Conservation (phyloP, 2,888 invertebrate genomes). For the Syrphus vitripennis region DNA sequence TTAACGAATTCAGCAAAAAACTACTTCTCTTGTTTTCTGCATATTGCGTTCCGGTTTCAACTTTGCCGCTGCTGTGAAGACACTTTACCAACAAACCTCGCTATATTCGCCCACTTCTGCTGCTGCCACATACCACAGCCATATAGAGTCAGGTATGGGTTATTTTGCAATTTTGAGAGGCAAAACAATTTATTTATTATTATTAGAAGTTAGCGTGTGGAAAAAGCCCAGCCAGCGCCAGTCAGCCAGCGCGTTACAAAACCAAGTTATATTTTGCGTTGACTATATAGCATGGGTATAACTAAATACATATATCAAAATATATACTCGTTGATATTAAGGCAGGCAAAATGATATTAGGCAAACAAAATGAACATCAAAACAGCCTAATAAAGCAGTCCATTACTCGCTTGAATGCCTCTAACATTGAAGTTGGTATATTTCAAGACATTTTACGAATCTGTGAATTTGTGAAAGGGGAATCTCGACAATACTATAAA, state of each 20-base stretch:
- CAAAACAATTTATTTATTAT: constrained; percentile 49
- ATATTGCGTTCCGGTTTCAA: neutral
- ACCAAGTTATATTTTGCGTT: constrained; percentile 30
- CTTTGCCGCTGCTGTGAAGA: no score
- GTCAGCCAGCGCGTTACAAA: constrained; percentile 10
- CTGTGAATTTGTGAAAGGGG: neutral
- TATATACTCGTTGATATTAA: neutral
- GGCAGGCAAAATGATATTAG: constrained; percentile 22
- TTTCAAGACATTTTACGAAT: neutral
- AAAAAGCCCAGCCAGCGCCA: neutral
- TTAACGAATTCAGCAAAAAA: constrained; percentile 24
- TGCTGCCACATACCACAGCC: neutral
- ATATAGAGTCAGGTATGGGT: neutral
- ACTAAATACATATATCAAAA: neutral
- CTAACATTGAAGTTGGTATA: neutral
- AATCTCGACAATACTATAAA: neutral
- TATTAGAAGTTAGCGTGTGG: constrained; percentile 58
- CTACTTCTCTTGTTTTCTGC: neutral
- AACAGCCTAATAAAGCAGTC: constrained; percentile 38
- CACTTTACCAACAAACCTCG: neutral
- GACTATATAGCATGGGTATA: neutral
- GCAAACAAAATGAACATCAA: constrained; percentile 31
- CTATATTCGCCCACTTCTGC: neutral
- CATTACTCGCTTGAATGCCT: constrained; percentile 15
- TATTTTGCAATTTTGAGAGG: constrained; percentile 11